A percentile compares a stretch with the other conserved stretches of the same genome.
Conservation (phyloP, 1,140 invertebrate species). For the Tetramorium simillimum region DNA sequence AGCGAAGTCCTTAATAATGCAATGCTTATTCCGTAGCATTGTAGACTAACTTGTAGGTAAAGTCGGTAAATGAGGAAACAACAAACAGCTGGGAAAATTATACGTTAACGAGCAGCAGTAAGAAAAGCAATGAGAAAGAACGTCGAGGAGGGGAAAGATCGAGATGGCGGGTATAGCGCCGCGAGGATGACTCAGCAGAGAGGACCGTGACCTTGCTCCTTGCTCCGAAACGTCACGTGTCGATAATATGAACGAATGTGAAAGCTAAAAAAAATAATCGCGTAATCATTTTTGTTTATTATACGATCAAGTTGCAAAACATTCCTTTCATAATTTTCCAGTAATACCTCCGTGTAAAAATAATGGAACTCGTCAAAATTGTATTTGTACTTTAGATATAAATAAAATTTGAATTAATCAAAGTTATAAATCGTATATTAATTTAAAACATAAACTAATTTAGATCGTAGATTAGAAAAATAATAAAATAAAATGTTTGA, state of each 20-base stretch:
- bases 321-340: background rate
- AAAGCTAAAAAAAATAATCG: background rate
- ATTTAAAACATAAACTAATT: background rate
- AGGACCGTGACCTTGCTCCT: constrained; percentile 74
- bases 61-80: constrained; percentile 41
- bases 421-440: background rate
- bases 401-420: background rate
- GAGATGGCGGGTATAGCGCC: constrained; percentile 58
- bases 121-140: constrained; percentile 50
- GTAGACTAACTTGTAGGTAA: constrained; percentile 34
- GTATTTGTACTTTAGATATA: background rate
- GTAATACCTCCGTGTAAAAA: background rate
- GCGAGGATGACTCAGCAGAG: constrained; percentile 64
- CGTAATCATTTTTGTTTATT: background rate
- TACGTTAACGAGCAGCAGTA: constrained; percentile 48
- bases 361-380: background rate
- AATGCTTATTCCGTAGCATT: constrained; percentile 19
- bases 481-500: background rate
- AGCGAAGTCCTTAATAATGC: constrained; percentile 49
- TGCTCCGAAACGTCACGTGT: constrained; percentile 59
- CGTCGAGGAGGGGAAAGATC: constrained; percentile 56
- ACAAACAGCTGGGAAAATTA: constrained; percentile 65
- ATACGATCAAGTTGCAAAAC: background rate
- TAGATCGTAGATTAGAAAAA: background rate
- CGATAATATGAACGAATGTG: constrained; percentile 49